Base-by-base conservation (phyloP, 2,888 invertebrate species). In the Terebella lapidaria region DNA sequence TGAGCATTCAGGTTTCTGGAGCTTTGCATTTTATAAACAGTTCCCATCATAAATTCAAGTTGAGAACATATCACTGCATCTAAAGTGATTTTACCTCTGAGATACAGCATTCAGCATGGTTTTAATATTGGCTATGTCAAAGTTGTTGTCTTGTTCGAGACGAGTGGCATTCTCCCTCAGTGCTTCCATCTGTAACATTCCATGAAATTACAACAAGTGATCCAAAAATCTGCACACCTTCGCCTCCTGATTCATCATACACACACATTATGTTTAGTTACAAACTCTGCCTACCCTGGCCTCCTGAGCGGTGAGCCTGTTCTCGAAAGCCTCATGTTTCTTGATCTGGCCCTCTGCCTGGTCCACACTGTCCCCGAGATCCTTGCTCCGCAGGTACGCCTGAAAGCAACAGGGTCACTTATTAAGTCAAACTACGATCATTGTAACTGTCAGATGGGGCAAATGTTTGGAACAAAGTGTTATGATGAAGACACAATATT, bases 251-350 rank as follows among this genome's bases (percentile, higher is more conserved):
- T n/a, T n/a, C n/a, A n/a, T n/a, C n/a, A n/a, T n/a, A n/a, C n/a
- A n/a, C n/a, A n/a, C n/a, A n/a, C n/a, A n/a, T n/a, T n/a, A n/a
- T n/a, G n/a, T n/a, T n/a, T n/a, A n/a, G n/a, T n/a, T n/a, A n/a
- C 42, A 10, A 35, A 35, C 42, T 35, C n/a, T 10, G 42, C 42
- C 10, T 56, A 77, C 76, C 74, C 78, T 79, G 82, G 99, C 97
- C 81, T 99, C 97, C 82, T 99, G 99, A 49, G 96, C 95, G 60
- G 91, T 89, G 58, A 97, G 92, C 2, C 95, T 94, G 84, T 97
- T 99, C 83, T 99, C 97, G 82, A 99, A 99, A 66, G 97, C 96
- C 84, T 99, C 97, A 84, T 99, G 99, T 83, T 96, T 97, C 85
- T 99, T 97, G 74, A 97, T 95, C 70, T 97, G 86, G 76, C 92